Evolutionary conservation across 2,113 vertebrate species (phyloP), one percentile per base, ranked within the genome.

Genomic region (Xenotilapia leptura): DNA sequence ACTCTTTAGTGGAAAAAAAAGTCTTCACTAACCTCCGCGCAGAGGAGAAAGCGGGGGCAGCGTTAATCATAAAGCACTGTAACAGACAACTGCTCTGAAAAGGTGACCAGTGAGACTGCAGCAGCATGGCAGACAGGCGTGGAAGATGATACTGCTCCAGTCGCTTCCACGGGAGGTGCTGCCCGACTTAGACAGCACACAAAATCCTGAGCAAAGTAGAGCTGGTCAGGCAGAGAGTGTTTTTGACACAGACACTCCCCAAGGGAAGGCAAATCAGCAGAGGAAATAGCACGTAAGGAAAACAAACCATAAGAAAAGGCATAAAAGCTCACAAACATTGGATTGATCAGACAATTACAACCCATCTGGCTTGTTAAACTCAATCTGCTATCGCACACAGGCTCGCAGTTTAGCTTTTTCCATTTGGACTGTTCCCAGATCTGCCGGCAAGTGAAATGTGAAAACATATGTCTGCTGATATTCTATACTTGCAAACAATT

Each of bases 301-400:
- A 98, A 98, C 97, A 99, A 97, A 97, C 96, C 97, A 95, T 99
- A 98, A 98, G 95, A 95, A 96, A 98, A 97, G 95, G 95, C 97
- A 98, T 98, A 97, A 98, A 98, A 97, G 93, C 96, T 96, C 97
- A 97, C 96, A 98, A 98, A 99, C 97, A 98, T 97, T 97, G 97
- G 96, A 98, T 97, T 98, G 97, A 97, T 98, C 97, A 97, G 96
- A 97, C 97, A 96, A 98, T 99, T 98, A 99, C 95, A 97, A 97
- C 94, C 98, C 98, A 98, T 98, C 98, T 99, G 98, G 98, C 97
- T 97, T 98, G 98, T 99, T 98, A 99, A 99, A 97, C 93, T 95
- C 98, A 99, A 99, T 97, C 98, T 99, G 98, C 95, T 97, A 96
- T 95, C 95, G 95, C 93, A 90, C 91, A 90, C 92, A 90, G 80